Conservation (phyloP, 2,888 invertebrate genomes). For the Eretmocerus hayati region DNA sequence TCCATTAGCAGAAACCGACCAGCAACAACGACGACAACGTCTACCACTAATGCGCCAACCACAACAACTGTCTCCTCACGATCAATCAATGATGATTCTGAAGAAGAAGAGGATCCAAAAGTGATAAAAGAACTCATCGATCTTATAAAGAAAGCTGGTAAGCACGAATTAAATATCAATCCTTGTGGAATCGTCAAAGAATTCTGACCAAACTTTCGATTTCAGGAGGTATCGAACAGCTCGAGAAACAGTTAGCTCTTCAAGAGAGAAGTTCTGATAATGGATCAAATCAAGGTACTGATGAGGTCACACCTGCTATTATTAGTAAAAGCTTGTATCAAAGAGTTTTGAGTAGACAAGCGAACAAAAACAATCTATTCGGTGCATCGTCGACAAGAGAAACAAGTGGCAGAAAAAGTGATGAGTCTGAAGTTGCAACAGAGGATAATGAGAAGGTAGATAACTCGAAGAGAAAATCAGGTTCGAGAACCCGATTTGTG, state of each 20-base stretch:
- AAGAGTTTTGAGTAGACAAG: conserved; percentile 56
- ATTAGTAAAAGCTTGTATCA: conserved; percentile 73
- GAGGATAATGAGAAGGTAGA: conserved; percentile 10
- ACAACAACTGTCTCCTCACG: conserved; percentile 14
- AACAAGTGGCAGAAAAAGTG: conserved; percentile 38
- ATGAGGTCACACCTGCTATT: conserved; percentile 54
- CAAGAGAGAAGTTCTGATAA: conserved; percentile 48
- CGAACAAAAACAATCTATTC: conserved; percentile 26
- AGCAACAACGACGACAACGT: conserved; percentile 31
- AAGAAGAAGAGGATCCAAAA: conserved; percentile 63
- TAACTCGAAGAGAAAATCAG: conserved; percentile 14
- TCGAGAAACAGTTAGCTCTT: conserved; percentile 67
- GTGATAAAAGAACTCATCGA: conserved; percentile 79
- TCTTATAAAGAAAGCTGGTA: conserved; percentile 77
- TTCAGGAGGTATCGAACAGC: conserved; percentile 72
- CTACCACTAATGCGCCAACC: conserved; percentile 8
- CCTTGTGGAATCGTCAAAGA: no score
- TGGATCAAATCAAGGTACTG: conserved; percentile 27
- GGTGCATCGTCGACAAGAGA: conserved; percentile 20
- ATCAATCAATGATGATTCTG: conserved; percentile 31
- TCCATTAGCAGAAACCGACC: conserved; percentile 38
- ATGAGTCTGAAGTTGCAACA: conserved; percentile 29
- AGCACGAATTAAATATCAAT: background rate
- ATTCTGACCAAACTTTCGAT: background rate
- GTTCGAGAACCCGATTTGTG: conserved; percentile 31